phyloP scores from a whole-genome alignment of 2,888 invertebrate species.

The Scaptomyza caliginosa region DNA sequence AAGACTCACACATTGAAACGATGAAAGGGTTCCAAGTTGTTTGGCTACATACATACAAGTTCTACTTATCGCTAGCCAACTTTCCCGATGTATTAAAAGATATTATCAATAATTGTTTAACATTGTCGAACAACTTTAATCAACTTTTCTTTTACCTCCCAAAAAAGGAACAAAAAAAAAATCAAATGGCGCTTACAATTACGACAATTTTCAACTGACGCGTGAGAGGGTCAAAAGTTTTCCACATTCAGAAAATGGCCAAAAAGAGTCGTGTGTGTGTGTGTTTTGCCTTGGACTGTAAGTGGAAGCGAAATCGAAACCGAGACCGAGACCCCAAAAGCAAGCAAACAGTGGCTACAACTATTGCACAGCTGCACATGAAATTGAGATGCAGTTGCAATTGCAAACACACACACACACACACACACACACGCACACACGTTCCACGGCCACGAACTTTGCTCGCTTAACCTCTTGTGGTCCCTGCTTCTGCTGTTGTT shows the following conservation, averaged over 20 bases:
- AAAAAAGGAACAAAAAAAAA: conserved; percentile 21
- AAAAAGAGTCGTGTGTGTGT: conserved; percentile 20
- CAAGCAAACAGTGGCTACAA: conserved; percentile 44
- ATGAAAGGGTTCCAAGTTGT: not conserved
- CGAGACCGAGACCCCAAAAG: conserved; percentile 33
- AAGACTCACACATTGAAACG: not conserved
- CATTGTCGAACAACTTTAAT: conserved; percentile 6
- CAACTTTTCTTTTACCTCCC: conserved; percentile 39
- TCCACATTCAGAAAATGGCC: conserved; percentile 13
- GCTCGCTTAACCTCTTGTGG: conserved; percentile 71
- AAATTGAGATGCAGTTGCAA: conserved; percentile 65
- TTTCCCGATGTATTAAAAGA: not conserved
- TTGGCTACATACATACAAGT: no score
- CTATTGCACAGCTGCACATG: conserved; percentile 68
- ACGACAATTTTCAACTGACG: conserved; percentile 51
- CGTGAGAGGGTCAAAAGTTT: conserved; percentile 76
- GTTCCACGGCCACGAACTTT: conserved; percentile 81
- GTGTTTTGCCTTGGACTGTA: conserved; percentile 16
- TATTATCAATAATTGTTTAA: not conserved
- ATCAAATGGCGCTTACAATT: conserved; percentile 64
- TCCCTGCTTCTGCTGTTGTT: conserved; percentile 33
- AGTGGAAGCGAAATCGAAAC: conserved; percentile 6
- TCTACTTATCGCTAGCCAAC: not conserved
- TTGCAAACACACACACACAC: conserved; percentile 7
- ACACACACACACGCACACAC: conserved; percentile 57